Evolutionary conservation across 2,888 invertebrate genomes (phyloP).

Genomic region (Drosophila flavopinicola): DNA sequence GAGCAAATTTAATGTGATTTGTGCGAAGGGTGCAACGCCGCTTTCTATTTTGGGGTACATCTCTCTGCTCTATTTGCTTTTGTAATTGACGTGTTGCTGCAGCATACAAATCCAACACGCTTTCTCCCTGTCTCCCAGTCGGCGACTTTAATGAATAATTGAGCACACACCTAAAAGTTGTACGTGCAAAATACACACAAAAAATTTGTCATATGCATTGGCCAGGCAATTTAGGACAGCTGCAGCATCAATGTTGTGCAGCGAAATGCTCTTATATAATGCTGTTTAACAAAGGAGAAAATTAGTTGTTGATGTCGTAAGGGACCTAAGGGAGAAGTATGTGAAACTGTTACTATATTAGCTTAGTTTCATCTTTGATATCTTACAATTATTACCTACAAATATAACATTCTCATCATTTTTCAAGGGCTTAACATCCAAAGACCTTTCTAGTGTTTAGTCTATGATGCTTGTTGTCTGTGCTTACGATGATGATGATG

Average conservation of each 20-base stretch:
- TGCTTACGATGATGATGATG: conserved; percentile 48
- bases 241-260: conserved; percentile 24
- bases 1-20: conserved; percentile 78
- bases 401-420: neutral
- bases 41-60: conserved; percentile 33
- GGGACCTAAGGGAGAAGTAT: no score
- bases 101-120: conserved; percentile 43
- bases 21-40: conserved; percentile 68
- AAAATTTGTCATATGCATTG: conserved; percentile 23
- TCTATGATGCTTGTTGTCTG: conserved; percentile 17
- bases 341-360: no score
- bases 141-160: conserved; percentile 71
- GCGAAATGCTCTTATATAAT: neutral
- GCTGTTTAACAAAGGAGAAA: neutral
- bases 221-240: conserved; percentile 27
- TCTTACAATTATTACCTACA: neutral
- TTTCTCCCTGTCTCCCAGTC: conserved; percentile 38
- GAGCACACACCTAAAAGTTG: conserved; percentile 50
- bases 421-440: neutral
- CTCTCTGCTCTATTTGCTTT: conserved; percentile 63
- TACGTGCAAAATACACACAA: conserved; percentile 38
- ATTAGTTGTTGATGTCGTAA: neutral
- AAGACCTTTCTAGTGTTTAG: neutral
- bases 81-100: conserved; percentile 69
- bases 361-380: neutral